Percentiles rank a stretch among this genome's conserved stretches.
phyloP scores from a whole-genome alignment of 2,113 vertebrate genomes.

The Gyps fulvus region DNA sequence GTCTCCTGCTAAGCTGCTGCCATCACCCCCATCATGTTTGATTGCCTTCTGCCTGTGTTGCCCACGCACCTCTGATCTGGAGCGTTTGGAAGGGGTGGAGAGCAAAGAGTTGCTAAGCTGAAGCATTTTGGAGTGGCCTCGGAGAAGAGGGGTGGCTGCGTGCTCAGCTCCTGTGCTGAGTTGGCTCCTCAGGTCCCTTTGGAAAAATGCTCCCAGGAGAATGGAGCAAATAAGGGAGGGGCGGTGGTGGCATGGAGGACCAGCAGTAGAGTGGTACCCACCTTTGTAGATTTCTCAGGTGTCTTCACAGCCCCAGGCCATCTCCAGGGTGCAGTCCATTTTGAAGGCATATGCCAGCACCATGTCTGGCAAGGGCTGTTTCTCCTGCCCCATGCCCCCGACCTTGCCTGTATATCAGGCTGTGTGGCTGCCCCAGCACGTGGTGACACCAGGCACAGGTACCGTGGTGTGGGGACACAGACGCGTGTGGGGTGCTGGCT shows the following conservation, averaged over 20 bases:
- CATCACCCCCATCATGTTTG: not conserved
- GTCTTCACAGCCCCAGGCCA: not conserved
- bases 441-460: too few species aligned
- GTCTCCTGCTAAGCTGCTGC: not conserved
- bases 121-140: not conserved
- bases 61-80: not conserved
- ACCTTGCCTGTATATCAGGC: not conserved
- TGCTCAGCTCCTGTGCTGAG: not conserved
- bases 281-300: not conserved
- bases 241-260: not conserved
- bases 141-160: not conserved
- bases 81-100: not conserved
- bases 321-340: not conserved
- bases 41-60: not conserved
- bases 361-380: not conserved
- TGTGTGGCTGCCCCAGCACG: accelerated
- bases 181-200: not conserved
- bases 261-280: not conserved
- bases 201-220: not conserved
- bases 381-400: not conserved
- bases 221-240: not conserved
- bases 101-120: not conserved
- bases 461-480: not conserved
- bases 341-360: not conserved
- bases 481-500: not conserved